phyloP scores from a whole-genome alignment of 2,113 vertebrate genomes.

The Nesoenas mayeri region DNA sequence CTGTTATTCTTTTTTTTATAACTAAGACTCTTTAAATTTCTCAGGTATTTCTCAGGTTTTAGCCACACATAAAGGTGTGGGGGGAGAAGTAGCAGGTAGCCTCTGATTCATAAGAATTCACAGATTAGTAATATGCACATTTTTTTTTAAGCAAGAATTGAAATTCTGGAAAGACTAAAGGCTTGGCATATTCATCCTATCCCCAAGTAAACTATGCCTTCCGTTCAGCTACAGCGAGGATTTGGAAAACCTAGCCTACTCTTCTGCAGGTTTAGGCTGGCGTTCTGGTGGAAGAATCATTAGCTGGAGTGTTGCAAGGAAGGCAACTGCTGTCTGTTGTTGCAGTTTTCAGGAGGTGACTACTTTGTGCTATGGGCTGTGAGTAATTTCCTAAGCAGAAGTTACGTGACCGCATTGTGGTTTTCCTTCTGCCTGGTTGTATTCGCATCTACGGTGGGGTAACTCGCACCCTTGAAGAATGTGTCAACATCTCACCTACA shows the following conservation, averaged over 20 bases:
- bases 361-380: not conserved
- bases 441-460: not conserved
- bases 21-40: not conserved
- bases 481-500: not conserved
- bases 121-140: not conserved
- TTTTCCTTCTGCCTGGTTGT: not conserved
- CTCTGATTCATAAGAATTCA: not conserved
- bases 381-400: not conserved
- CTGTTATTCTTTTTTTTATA: not conserved
- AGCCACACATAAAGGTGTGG: fast-evolving
- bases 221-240: not conserved
- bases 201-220: not conserved
- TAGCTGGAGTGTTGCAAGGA: not conserved
- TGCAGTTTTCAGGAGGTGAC: not conserved
- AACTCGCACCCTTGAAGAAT: not conserved
- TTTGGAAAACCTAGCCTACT: not conserved
- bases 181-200: not conserved
- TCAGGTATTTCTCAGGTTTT: not conserved
- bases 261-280: not conserved
- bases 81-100: not conserved
- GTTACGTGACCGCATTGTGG: not conserved
- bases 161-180: not conserved
- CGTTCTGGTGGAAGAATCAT: not conserved
- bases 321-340: not conserved
- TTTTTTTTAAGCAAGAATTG: not conserved